These are phyloP conservation scores for Aporophyla lueneburgensis DNA, from an alignment of 2,888 invertebrate species.

Conservation along the genomic window DNA sequence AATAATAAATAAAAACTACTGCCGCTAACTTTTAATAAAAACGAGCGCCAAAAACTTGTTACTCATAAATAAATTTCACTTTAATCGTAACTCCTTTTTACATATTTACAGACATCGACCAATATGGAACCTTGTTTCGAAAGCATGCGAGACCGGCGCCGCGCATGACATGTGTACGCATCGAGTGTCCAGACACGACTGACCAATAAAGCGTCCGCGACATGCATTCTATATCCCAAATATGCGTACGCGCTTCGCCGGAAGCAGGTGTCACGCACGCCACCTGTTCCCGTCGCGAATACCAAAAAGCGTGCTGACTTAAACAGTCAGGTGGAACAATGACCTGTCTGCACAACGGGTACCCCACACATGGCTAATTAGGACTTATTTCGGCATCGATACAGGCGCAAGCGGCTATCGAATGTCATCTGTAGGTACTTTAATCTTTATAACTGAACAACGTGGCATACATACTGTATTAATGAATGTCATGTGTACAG, in stretches of 20 bases:
- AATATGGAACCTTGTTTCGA: slow-evolving; percentile 59
- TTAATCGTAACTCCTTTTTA: slow-evolving; percentile 33
- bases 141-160: slow-evolving; percentile 49
- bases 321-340: slow-evolving; percentile 75
- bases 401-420: slow-evolving; percentile 51
- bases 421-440: slow-evolving; percentile 40
- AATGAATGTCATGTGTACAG: slow-evolving; percentile 52
- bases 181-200: slow-evolving; percentile 64
- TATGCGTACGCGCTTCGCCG: slow-evolving; percentile 76
- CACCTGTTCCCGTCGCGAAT: slow-evolving; percentile 84
- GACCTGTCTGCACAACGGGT: slow-evolving; percentile 75
- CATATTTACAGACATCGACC: slow-evolving; percentile 46
- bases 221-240: slow-evolving; percentile 70
- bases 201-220: slow-evolving; percentile 68
- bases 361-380: slow-evolving; percentile 64
- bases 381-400: slow-evolving; percentile 63
- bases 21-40: slow-evolving; percentile 37
- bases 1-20: slow-evolving; percentile 44
- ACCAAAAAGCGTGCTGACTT: slow-evolving; percentile 73
- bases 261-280: slow-evolving; percentile 85
- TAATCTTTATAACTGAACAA: slow-evolving; percentile 44
- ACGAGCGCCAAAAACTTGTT: slow-evolving; percentile 30
- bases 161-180: slow-evolving; percentile 53
- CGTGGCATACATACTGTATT: slow-evolving; percentile 54
- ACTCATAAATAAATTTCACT: slow-evolving; percentile 52